Conservation (phyloP, 2,113 vertebrate genomes). For the Heteronetta atricapilla region DNA sequence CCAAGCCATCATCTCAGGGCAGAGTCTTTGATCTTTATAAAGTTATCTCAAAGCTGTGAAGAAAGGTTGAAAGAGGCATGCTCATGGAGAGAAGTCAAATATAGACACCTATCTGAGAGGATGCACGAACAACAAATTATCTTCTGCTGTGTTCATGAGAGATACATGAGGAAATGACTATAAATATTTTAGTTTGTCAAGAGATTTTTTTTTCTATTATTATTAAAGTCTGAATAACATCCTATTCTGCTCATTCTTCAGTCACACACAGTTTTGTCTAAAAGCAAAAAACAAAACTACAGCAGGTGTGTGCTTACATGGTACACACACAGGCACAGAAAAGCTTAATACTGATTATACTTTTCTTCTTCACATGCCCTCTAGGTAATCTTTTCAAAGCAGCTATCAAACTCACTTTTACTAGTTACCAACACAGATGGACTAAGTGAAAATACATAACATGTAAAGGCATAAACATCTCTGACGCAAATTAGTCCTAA, state of each 20-base stretch:
- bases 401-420: neutral
- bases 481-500: neutral
- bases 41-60: neutral
- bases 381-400: neutral
- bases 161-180: neutral
- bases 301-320: slow-evolving; percentile 15
- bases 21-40: slow-evolving; percentile 30
- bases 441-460: neutral
- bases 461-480: neutral
- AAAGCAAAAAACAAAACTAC: neutral
- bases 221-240: neutral
- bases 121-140: neutral
- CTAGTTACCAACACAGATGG: neutral
- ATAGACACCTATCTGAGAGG: neutral
- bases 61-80: slow-evolving; percentile 14
- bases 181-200: neutral
- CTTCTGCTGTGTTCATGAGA: neutral
- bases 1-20: neutral
- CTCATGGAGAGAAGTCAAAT: neutral
- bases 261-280: neutral
- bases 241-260: neutral
- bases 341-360: neutral
- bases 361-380: neutral
- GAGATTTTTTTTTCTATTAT: neutral
- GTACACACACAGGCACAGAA: neutral